phyloP scores from a whole-genome alignment of 1,140 invertebrate species.

The Melipona quadrifasciata region DNA sequence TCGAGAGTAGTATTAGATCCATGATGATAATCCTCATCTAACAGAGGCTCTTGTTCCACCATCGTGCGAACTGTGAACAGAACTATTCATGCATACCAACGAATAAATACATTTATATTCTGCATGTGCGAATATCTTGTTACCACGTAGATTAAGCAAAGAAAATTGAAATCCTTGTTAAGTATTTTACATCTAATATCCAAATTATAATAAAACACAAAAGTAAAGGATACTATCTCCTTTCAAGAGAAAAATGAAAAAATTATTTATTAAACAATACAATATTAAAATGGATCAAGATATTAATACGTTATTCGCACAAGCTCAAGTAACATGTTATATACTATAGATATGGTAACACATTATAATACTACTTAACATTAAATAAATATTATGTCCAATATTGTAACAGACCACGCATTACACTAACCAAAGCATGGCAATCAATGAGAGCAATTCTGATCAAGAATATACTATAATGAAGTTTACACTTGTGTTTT shows the following conservation, averaged over 20 bases:
- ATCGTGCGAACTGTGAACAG: conserved; percentile 79
- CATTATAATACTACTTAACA: conserved; percentile 36
- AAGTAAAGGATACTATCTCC: neutral
- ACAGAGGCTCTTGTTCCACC: conserved; percentile 76
- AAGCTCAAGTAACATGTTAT: conserved; percentile 31
- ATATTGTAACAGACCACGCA: conserved; percentile 33
- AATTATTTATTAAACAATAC: neutral
- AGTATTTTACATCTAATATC: neutral
- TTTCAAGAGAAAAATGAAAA: neutral
- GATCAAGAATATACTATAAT: neutral
- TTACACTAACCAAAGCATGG: conserved; percentile 6
- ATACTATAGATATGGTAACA: conserved; percentile 22
- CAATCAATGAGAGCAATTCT: neutral
- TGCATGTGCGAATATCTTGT: conserved; percentile 44
- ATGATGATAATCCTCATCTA: conserved; percentile 75
- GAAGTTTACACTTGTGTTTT: neutral
- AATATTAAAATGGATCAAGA: neutral
- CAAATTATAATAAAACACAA: neutral
- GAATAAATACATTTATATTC: conserved; percentile 54
- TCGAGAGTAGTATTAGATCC: conserved; percentile 76
- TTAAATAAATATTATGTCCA: conserved; percentile 19
- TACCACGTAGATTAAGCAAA: neutral
- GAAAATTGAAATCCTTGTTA: neutral
- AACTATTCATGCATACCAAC: conserved; percentile 78
- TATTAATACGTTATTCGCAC: conserved; percentile 43